These are phyloP conservation scores for Gadus chalcogrammus DNA, from an alignment of 2,113 vertebrate genomes.

Conservation along the genomic window DNA sequence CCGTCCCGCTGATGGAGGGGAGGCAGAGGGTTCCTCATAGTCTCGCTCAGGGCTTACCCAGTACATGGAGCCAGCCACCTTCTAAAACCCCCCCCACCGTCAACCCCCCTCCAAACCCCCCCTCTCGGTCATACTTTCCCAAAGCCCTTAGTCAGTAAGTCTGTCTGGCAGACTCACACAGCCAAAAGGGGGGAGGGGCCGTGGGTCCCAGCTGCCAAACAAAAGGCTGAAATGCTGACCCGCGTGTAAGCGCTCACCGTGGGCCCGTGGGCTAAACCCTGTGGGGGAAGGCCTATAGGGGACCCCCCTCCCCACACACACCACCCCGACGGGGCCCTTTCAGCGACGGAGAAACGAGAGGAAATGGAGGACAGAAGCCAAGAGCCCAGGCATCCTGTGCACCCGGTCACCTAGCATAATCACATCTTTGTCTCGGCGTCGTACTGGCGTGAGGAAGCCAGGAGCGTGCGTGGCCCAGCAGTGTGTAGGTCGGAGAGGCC, in stretches of 20 bases:
- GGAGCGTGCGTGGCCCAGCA: slow-evolving; percentile 26
- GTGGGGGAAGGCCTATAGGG: slow-evolving; percentile 39
- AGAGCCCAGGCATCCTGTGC: slow-evolving; percentile 16
- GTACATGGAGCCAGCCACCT: slow-evolving; percentile 18
- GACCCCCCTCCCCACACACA: too few relatives aligned
- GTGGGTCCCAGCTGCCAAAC: slow-evolving; percentile 39
- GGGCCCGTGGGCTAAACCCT: slow-evolving; percentile 42
- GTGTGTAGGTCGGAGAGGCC: slow-evolving; percentile 38
- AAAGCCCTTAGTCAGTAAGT: slow-evolving; percentile 73
- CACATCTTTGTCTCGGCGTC: slow-evolving; percentile 43
- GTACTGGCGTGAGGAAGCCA: slow-evolving; percentile 28
- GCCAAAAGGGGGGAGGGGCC: slow-evolving; percentile 28
- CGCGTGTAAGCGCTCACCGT: slow-evolving; percentile 49
- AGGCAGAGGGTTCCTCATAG: slow-evolving; percentile 27
- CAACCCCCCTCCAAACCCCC: background rate
- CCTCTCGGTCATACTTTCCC: slow-evolving; percentile 12
- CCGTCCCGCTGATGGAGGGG: slow-evolving; percentile 26
- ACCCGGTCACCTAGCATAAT: slow-evolving; percentile 35
- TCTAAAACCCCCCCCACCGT: background rate
- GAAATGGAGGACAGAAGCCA: slow-evolving; percentile 27
- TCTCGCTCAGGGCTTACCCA: slow-evolving; percentile 12
- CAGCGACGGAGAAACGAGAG: slow-evolving; percentile 39
- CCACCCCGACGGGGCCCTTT: slow-evolving; percentile 47
- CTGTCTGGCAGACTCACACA: slow-evolving; percentile 58
- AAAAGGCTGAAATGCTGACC: slow-evolving; percentile 69